phyloP scores from a whole-genome alignment of 2,888 invertebrate species.

The Xylota sylvarum region DNA sequence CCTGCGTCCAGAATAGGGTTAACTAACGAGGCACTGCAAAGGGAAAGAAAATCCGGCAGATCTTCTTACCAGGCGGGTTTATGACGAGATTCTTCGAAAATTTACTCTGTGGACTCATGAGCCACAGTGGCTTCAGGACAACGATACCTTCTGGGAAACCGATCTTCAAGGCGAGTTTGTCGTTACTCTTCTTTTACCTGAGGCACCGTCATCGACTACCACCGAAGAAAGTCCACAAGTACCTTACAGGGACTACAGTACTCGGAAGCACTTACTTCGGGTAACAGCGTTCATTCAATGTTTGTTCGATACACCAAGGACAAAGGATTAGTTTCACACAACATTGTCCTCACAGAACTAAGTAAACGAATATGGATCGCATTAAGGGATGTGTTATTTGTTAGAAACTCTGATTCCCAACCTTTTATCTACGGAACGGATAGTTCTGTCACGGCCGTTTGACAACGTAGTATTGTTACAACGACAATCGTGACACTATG shows the following conservation, averaged over 20 bases:
- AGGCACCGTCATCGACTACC: too few species aligned
- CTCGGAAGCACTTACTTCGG: neutral
- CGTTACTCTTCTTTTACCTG: neutral
- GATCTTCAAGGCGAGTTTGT: neutral
- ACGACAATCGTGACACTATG: neutral
- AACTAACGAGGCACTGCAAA: too few species aligned
- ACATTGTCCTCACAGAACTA: neutral
- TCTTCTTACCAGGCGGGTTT: too few species aligned
- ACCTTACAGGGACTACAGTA: neutral
- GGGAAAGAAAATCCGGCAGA: too few species aligned
- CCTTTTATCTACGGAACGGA: neutral
- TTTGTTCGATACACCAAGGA: neutral
- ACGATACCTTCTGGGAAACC: neutral
- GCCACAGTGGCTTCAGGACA: conserved; percentile 5
- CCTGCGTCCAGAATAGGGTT: too few species aligned
- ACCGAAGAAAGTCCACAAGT: neutral
- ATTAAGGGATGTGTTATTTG: neutral
- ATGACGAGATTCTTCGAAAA: neutral
- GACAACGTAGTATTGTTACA: conserved; percentile 2
- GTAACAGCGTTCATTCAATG: neutral
- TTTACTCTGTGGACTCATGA: conserved; percentile 22
- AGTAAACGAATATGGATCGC: too few species aligned
- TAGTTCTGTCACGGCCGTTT: neutral
- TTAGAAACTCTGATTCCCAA: neutral
- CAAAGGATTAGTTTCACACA: neutral